Percentiles rank a stretch among this genome's conserved stretches.
Conservation (phyloP, 2,113 vertebrate species). For the Rhagologus leucostigma region DNA sequence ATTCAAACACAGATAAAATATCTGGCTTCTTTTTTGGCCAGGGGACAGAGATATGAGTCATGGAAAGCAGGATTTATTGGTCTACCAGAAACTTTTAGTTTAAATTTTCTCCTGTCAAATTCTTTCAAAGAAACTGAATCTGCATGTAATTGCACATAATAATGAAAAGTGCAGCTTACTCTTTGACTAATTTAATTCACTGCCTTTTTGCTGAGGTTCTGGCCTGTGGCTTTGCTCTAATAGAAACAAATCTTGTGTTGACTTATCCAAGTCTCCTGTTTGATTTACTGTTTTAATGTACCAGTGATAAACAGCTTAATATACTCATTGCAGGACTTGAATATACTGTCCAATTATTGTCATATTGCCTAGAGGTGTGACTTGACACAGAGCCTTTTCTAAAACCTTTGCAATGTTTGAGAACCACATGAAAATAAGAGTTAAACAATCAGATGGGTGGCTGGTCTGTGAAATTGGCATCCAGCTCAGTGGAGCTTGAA, state of each 20-base stretch:
- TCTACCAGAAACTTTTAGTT: conserved; percentile 31
- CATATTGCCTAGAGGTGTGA: not conserved
- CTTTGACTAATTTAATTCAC: conserved; percentile 34
- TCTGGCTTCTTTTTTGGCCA: conserved; percentile 6
- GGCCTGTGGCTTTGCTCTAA: conserved; percentile 1
- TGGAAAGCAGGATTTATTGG: conserved; percentile 38
- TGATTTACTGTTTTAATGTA: conserved; percentile 52
- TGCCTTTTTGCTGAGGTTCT: conserved; percentile 11
- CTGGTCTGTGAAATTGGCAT: not conserved
- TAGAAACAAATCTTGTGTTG: conserved; percentile 17
- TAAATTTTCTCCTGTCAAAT: conserved; percentile 52
- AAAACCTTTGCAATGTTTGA: not conserved
- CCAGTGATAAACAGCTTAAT: not conserved
- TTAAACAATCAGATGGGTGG: not conserved
- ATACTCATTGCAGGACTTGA: not conserved
- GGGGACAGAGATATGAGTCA: conserved; percentile 26
- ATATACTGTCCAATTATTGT: not conserved
- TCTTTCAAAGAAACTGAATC: conserved; percentile 29
- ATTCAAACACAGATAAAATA: not conserved
- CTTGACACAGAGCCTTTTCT: not conserved
- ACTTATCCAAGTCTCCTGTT: not conserved
- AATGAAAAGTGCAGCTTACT: not conserved
- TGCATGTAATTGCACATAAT: conserved; percentile 14
- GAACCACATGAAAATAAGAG: not conserved
- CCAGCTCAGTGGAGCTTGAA: not conserved